Percentiles rank a stretch among this genome's conserved stretches.
These are phyloP conservation scores for Poeciliopsis prolifica DNA, from an alignment of 2,113 vertebrate species.

Conservation along the genomic window DNA sequence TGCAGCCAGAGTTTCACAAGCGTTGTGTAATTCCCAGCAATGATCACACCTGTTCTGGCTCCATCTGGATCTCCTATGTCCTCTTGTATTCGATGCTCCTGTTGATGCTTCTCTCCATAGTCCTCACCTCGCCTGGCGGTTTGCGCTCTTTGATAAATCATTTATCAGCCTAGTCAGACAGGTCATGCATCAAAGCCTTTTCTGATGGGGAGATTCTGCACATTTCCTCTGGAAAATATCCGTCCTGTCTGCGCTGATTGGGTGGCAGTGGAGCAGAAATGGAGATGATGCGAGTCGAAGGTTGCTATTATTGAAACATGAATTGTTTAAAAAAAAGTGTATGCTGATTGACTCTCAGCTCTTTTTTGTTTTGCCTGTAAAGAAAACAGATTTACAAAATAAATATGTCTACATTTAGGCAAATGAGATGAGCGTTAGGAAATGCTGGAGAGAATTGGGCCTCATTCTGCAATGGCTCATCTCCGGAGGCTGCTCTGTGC, in stretches of 20 bases:
- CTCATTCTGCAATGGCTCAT: slow-evolving; percentile 51
- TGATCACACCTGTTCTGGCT: slow-evolving; percentile 58
- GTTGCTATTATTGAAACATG: slow-evolving; percentile 16
- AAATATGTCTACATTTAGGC: slow-evolving; percentile 35
- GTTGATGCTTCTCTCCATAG: slow-evolving; percentile 19
- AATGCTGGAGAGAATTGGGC: slow-evolving; percentile 23
- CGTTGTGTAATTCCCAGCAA: slow-evolving; percentile 48
- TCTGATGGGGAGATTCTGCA: slow-evolving; percentile 52
- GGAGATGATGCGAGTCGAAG: slow-evolving; percentile 7
- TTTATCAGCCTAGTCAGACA: slow-evolving; percentile 58
- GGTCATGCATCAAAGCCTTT: slow-evolving; percentile 55
- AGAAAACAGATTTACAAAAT: slow-evolving; percentile 26
- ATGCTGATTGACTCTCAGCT: not conserved
- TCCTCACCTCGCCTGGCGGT: slow-evolving; percentile 29
- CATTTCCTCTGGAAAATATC: slow-evolving; percentile 43
- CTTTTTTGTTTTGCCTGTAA: slow-evolving; percentile 9
- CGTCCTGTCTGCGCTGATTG: slow-evolving; percentile 19
- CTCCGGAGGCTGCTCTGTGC: slow-evolving; percentile 49
- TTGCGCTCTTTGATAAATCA: slow-evolving; percentile 64
- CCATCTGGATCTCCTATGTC: slow-evolving; percentile 54
- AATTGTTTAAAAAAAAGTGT: not conserved
- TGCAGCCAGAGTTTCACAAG: slow-evolving; percentile 47
- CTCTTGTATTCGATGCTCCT: slow-evolving; percentile 23
- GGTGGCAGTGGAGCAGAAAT: slow-evolving; percentile 42
- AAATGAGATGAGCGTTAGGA: slow-evolving; percentile 35